phyloP scores from a whole-genome alignment of 2,113 vertebrate species.

The Nerophis lumbriciformis region DNA sequence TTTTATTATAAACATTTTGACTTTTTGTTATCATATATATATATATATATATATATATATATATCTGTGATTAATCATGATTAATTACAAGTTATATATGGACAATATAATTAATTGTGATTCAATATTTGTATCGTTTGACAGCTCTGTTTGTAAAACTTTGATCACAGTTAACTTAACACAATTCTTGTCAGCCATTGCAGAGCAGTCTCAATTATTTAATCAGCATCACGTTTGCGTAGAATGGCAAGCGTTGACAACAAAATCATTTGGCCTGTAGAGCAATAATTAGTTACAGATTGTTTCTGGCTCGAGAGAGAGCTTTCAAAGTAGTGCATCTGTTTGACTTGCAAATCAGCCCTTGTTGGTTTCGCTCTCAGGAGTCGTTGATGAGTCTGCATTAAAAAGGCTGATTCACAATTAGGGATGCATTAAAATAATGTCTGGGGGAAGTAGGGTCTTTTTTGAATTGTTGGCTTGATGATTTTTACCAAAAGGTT shows the following conservation, averaged over 20 bases:
- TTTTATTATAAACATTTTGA: no score
- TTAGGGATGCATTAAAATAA: not conserved
- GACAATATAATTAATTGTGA: no score
- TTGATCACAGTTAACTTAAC: no score
- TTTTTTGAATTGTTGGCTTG: not conserved
- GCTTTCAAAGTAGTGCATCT: not conserved
- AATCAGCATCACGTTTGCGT: not conserved
- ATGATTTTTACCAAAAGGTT: no score
- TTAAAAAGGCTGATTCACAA: not conserved
- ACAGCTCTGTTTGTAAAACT: no score
- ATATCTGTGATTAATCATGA: no score
- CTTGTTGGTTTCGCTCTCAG: not conserved
- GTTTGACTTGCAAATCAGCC: not conserved
- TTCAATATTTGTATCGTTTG: no score
- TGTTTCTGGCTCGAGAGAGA: not conserved
- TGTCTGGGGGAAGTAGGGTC: not conserved
- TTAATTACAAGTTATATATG: no score
- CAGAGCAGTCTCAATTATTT: not conserved
- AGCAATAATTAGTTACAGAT: constrained; percentile 3
- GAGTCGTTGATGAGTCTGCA: not conserved
- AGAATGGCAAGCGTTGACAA: not conserved
- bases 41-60: no score
- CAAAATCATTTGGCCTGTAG: not conserved
- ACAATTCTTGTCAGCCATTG: no score
- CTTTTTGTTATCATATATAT: no score